phyloP scores from a whole-genome alignment of 1,140 invertebrate genomes.

The Artemia franciscana region DNA sequence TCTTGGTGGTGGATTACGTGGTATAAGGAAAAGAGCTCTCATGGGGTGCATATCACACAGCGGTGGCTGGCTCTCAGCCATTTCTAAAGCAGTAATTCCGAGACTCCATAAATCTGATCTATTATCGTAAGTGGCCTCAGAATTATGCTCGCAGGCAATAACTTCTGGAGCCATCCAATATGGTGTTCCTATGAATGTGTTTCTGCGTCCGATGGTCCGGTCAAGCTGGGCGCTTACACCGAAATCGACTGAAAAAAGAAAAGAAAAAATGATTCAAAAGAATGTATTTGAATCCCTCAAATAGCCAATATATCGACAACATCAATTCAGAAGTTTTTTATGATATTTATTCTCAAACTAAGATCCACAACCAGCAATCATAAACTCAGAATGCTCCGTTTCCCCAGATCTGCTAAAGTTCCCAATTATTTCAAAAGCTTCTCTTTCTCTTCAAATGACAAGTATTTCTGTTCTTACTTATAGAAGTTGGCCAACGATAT shows the following conservation, averaged over 20 bases:
- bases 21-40: conserved; percentile 94
- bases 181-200: conserved; percentile 98
- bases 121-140: conserved; percentile 98
- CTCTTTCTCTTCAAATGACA: too few species aligned
- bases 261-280: conserved; percentile 7
- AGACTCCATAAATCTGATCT: conserved; percentile 95
- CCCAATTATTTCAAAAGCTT: too few species aligned
- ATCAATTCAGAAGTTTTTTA: too few species aligned
- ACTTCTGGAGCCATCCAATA: conserved; percentile 96
- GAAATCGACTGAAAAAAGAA: conserved; percentile 66
- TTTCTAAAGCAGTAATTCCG: conserved; percentile 95
- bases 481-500: too few species aligned
- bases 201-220: conserved; percentile 88
- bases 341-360: too few species aligned
- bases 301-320: too few species aligned
- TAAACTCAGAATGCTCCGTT: too few species aligned
- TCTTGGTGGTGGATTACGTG: conserved; percentile 83
- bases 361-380: too few species aligned
- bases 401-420: too few species aligned
- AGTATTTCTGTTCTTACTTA: too few species aligned
- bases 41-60: conserved; percentile 98
- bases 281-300: neutral
- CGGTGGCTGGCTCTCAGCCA: conserved; percentile 98
- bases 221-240: conserved; percentile 98
- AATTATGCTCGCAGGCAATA: conserved; percentile 99